Evolutionary conservation across 2,888 invertebrate genomes (phyloP).

Genomic region (Cephus pygmeus): DNA sequence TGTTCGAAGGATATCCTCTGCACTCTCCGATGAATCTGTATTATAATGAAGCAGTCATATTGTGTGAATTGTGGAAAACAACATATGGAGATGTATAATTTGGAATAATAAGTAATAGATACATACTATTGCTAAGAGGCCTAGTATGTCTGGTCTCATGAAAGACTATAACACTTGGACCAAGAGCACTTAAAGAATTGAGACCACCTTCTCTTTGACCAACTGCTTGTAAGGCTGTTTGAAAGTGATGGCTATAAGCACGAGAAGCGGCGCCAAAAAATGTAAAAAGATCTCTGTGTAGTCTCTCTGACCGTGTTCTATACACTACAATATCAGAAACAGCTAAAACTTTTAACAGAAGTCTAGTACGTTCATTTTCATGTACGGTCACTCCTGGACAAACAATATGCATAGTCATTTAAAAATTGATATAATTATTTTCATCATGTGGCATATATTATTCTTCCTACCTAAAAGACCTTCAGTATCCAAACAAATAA

Average conservation of each 20-base stretch:
- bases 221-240: slow-evolving; percentile 68
- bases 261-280: slow-evolving; percentile 82
- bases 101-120: slow-evolving; percentile 16
- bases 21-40: slow-evolving; percentile 70
- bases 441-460: slow-evolving; percentile 34
- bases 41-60: slow-evolving; percentile 27
- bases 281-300: slow-evolving; percentile 81
- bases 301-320: slow-evolving; percentile 78
- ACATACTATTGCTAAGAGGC: slow-evolving; percentile 71
- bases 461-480: slow-evolving; percentile 74
- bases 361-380: slow-evolving; percentile 74
- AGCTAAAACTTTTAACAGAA: slow-evolving; percentile 82
- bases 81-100: slow-evolving; percentile 2
- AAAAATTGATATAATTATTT: background rate
- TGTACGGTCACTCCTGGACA: slow-evolving; percentile 65
- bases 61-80: slow-evolving; percentile 8
- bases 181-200: slow-evolving; percentile 70
- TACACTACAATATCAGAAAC: slow-evolving; percentile 85
- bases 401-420: background rate
- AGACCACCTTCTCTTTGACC: slow-evolving; percentile 61
- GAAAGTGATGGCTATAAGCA: slow-evolving; percentile 80
- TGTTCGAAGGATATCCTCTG: slow-evolving; percentile 73
- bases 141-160: slow-evolving; percentile 83
- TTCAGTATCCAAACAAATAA: slow-evolving; percentile 83
- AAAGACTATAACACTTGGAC: slow-evolving; percentile 82